Conservation (phyloP, 1,140 invertebrate genomes). For the Atta texana region DNA sequence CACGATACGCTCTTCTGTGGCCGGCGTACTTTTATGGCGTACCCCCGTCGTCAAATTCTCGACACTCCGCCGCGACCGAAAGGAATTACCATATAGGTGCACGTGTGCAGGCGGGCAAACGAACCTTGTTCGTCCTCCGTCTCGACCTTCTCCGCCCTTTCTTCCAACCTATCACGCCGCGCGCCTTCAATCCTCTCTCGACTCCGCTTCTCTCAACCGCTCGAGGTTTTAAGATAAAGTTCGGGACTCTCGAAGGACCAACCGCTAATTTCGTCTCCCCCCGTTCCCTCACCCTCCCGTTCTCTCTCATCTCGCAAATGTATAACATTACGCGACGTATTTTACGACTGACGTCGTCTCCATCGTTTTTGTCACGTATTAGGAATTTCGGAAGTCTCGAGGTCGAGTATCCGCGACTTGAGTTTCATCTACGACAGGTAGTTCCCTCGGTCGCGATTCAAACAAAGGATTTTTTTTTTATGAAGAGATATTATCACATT, state of each 20-base stretch:
- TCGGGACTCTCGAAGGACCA: conserved; percentile 35
- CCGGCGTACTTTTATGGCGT: conserved; percentile 66
- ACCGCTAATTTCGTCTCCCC: conserved; percentile 42
- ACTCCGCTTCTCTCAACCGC: conserved; percentile 35
- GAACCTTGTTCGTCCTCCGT: conserved; percentile 63
- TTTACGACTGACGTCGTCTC: conserved; percentile 45
- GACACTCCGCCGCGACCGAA: conserved; percentile 49
- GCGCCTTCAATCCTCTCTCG: conserved; percentile 50
- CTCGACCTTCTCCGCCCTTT: conserved; percentile 60
- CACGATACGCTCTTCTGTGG: conserved; percentile 22
- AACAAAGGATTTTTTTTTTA: conserved; percentile 1
- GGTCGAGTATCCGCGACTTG: not conserved
- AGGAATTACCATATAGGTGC: conserved; percentile 73
- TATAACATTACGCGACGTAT: conserved; percentile 44
- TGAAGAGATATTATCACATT: not conserved
- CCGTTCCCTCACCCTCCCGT: not conserved
- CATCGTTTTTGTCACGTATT: conserved; percentile 25
- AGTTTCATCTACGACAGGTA: not conserved
- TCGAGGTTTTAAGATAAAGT: conserved; percentile 59
- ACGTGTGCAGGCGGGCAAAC: conserved; percentile 68
- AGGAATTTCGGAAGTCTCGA: conserved; percentile 31
- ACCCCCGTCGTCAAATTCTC: conserved; percentile 67
- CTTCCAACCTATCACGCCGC: conserved; percentile 28
- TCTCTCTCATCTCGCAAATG: conserved; percentile 12
- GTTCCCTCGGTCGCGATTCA: too few relatives aligned